phyloP scores from a whole-genome alignment of 2,113 vertebrate species.

The Plecturocebus donacophilus region DNA sequence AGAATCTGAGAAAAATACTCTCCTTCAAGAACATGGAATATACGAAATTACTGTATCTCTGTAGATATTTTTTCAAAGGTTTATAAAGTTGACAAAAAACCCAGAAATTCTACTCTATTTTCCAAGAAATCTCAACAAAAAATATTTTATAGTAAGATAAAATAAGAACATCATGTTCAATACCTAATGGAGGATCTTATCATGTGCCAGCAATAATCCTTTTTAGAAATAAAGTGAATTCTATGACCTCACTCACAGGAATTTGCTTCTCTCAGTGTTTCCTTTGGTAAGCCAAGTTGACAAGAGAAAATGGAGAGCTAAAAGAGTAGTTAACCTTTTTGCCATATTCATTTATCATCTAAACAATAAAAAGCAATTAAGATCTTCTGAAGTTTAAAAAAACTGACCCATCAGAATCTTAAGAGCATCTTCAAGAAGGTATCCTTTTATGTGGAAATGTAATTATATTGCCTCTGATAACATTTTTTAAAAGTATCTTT shows the following conservation, averaged over 20 bases:
- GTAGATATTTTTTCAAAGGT: neutral
- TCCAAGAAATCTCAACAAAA: neutral
- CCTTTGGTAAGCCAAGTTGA: neutral
- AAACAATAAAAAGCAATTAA: constrained; percentile 68
- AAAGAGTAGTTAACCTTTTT: constrained; percentile 67
- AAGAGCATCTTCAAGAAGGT: constrained; percentile 40
- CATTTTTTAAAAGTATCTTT: constrained; percentile 40
- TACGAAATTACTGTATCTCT: neutral
- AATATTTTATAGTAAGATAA: neutral
- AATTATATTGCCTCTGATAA: constrained; percentile 50
- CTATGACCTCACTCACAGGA: neutral
- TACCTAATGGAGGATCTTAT: neutral
- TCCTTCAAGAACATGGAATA: neutral
- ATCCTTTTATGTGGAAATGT: constrained; percentile 39
- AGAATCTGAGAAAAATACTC: neutral
- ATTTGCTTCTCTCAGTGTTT: neutral
- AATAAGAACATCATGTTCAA: neutral
- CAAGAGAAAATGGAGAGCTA: constrained; percentile 12
- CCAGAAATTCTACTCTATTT: neutral
- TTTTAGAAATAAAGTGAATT: neutral
- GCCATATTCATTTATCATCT: constrained; percentile 58
- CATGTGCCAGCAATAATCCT: neutral
- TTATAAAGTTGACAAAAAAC: neutral
- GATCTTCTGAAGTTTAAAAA: constrained; percentile 61
- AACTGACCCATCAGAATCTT: constrained; percentile 70